Base-by-base conservation (phyloP, 2,888 invertebrate genomes). In the Lycaena phlaeas region DNA sequence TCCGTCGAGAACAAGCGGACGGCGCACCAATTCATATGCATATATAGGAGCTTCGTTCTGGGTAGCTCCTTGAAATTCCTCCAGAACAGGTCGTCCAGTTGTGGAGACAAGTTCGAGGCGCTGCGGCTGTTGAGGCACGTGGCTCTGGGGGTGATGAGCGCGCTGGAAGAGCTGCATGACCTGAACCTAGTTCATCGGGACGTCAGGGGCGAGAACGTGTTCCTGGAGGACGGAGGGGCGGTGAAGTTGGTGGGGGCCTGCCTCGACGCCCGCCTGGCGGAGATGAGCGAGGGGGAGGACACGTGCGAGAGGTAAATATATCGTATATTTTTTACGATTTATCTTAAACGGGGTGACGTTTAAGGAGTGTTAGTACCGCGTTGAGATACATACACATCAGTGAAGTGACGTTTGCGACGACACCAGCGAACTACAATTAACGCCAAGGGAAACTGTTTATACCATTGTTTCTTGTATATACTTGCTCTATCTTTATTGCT, bases 121-220 rank as follows among this genome's bases (percentile, higher is more conserved):
- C 52, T 81, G 14, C 68, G 61, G 30, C 46, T 89, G 40, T 59
- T 94, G 4, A 85, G 90, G 22, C 86, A 88, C 59, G 87, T 95
- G 22, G 90, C 91, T 0, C 78, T 84, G 36, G 93, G 92, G 18
- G 87, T 95, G 17, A 78, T 96, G 2, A 87, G 88, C 39, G 94
- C 92, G 9, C 71, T 91, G 47, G 92, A 92, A 49, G 89, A 34
- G 34, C 12, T 34, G 12, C 34, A 34, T 4, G 22, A 34, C 9
- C 12, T 34, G 12, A 34, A 34, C 11, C 6, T 96, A 1, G 89
- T 94, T 10, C 96, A 97, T 65, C 90, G 91, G 57, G 91, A 94
- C 68, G 74, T 97, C n/a, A 78, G 91, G 44, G 89, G 90, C 54
- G 88, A 90, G 12, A 91, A 90, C 50, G 88, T 94, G 40, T 92